Conservation (phyloP, 2,888 invertebrate genomes). For the Synergus itoensis region DNA sequence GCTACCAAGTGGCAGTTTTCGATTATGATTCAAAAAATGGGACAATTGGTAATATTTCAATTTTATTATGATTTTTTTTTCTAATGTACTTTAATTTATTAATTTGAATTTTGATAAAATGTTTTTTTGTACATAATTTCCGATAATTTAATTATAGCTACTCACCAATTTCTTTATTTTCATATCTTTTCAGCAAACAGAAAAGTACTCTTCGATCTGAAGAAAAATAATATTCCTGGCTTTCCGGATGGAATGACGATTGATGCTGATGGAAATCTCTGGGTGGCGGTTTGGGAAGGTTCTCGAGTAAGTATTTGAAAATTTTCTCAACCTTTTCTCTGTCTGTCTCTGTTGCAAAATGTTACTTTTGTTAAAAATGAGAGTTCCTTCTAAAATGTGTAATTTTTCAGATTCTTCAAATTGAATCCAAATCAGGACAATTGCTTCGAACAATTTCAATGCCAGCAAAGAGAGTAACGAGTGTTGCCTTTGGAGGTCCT, state of each 20-base stretch:
- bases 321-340: neutral
- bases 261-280: constrained; percentile 87
- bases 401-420: constrained; percentile 80
- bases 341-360: neutral
- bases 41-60: constrained; percentile 79
- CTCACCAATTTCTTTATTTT: constrained; percentile 14
- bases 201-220: constrained; percentile 81
- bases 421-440: constrained; percentile 80
- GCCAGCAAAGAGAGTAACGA: constrained; percentile 83
- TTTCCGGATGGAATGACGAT: constrained; percentile 89
- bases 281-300: constrained; percentile 85
- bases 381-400: neutral
- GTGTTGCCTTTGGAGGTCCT: constrained; percentile 85
- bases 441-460: constrained; percentile 81
- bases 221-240: constrained; percentile 80
- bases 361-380: neutral
- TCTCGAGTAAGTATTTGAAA: constrained; percentile 81
- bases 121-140: neutral
- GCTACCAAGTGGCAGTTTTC: constrained; percentile 83
- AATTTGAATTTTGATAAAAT: neutral
- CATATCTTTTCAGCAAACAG: constrained; percentile 79
- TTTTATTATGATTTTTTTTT: neutral
- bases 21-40: constrained; percentile 82
- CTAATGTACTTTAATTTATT: neutral
- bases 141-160: neutral